Conservation (phyloP, 1,140 invertebrate genomes). For the Popillia japonica region DNA sequence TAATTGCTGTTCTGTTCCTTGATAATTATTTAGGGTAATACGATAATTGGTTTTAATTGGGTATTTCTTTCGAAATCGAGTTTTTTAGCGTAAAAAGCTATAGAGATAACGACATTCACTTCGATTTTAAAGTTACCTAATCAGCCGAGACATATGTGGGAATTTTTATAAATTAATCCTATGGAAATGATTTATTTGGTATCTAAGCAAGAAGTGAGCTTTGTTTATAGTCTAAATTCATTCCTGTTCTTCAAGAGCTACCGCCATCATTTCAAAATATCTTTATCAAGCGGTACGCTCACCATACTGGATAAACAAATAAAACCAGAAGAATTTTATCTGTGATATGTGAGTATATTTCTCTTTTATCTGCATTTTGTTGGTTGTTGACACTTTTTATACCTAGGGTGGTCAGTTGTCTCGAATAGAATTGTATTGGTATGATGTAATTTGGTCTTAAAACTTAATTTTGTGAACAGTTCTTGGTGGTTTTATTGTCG, state of each 20-base stretch:
- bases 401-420: neutral
- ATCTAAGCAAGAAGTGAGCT: too few relatives aligned
- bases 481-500: too few relatives aligned
- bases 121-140: too few relatives aligned
- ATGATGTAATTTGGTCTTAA: too few relatives aligned
- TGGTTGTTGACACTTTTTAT: neutral
- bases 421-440: too few relatives aligned
- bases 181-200: too few relatives aligned
- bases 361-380: neutral
- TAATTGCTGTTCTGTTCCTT: neutral
- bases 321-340: slow-evolving; percentile 15
- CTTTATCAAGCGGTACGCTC: neutral
- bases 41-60: slow-evolving; percentile 2
- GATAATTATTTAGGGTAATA: slow-evolving; percentile 19
- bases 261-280: neutral
- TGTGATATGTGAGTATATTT: neutral
- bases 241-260: neutral
- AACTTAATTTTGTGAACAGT: too few relatives aligned
- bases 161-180: too few relatives aligned
- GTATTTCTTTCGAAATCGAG: neutral
- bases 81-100: neutral
- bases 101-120: neutral
- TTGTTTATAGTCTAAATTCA: neutral
- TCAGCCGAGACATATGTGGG: too few relatives aligned
- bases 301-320: neutral